These are phyloP conservation scores for Zygothrica quintamaculata DNA, from an alignment of 2,888 invertebrate genomes.

Conservation along the genomic window DNA sequence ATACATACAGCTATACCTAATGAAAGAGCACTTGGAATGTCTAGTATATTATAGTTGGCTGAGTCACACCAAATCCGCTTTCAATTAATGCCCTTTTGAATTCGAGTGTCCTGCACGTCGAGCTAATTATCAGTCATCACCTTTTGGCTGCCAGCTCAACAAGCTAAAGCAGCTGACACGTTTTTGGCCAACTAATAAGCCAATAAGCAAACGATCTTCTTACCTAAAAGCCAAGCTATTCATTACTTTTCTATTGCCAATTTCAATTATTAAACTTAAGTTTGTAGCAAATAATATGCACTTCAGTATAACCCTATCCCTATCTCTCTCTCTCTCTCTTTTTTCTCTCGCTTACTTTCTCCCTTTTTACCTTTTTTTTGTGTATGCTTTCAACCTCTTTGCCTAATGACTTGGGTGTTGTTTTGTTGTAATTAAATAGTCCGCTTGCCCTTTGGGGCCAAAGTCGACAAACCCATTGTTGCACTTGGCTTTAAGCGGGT, in stretches of 20 bases:
- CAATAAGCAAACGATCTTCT: constrained; percentile 19
- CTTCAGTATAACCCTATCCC: too few species aligned
- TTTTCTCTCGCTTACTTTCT: too few species aligned
- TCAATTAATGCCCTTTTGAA: constrained; percentile 60
- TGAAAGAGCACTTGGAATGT: too few species aligned
- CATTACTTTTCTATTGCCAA: constrained; percentile 7
- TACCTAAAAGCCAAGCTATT: neutral
- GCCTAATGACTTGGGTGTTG: constrained; percentile 5
- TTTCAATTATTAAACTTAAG: constrained; percentile 35
- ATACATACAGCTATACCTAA: too few species aligned
- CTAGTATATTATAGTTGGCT: neutral
- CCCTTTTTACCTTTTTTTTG: too few species aligned
- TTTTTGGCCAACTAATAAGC: constrained; percentile 3
- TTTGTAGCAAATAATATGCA: too few species aligned
- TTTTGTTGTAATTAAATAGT: constrained; percentile 15
- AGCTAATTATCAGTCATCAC: constrained; percentile 52
- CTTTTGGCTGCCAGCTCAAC: constrained; percentile 3
- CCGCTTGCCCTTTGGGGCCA: constrained; percentile 9
- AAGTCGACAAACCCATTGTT: constrained; percentile 6
- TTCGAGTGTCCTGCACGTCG: constrained; percentile 15
- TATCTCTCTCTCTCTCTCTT: neutral
- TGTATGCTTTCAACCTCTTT: too few species aligned
- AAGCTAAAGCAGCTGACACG: constrained; percentile 15
- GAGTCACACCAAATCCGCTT: constrained; percentile 46
- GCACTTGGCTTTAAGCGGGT: constrained; percentile 4